Base-by-base conservation (phyloP, 2,113 vertebrate genomes). In the Galemys pyrenaicus region DNA sequence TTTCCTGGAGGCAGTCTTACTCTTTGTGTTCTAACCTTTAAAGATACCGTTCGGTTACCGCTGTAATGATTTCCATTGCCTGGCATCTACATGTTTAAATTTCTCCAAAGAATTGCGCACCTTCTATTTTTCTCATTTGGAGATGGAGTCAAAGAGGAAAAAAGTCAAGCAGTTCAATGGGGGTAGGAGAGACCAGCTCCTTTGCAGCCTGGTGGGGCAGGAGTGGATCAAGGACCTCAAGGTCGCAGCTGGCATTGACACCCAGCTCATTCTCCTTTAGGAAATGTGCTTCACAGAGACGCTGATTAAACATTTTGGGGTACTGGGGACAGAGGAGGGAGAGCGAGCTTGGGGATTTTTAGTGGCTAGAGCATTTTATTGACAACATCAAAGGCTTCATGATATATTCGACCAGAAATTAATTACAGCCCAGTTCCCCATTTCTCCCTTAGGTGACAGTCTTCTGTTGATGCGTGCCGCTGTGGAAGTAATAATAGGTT, bases 1-100 rank as follows among this genome's bases (percentile, higher is more conserved):
- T 95, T 96, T 96, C 95, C 98, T 58, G 0, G 19, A 97, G 98
- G 97, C 77, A 0, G 26, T 97, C 96, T 94, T 96, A 94, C 95
- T 98, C 97, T 92, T 35, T 13, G 0, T 86, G 19, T 94, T n/a
- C 86, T 97, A 97, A 98, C 98, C 98, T 98, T 98, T 98, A 97
- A 95, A 92, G 79, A 91, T 71, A 56, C 0, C 81, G 96, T 88
- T 98, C 13, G 0, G 58, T 75, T 78, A 94, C 90, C 67, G 82
- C 86, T 5, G 32, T 97, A 97, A 96, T 97, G 97, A 98, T 98
- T 98, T 98, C 93, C 93, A 37, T 56, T 65, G 96, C 97, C 93
- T 87, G 62, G 81, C 39, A 90, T 86, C n/a, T 86, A 60, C 96
- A 86, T 67, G 94, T 92, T 92, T 84, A 91, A 91, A 95, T 93